phyloP scores from a whole-genome alignment of 2,888 invertebrate species.

The Eremobia ochroleuca region DNA sequence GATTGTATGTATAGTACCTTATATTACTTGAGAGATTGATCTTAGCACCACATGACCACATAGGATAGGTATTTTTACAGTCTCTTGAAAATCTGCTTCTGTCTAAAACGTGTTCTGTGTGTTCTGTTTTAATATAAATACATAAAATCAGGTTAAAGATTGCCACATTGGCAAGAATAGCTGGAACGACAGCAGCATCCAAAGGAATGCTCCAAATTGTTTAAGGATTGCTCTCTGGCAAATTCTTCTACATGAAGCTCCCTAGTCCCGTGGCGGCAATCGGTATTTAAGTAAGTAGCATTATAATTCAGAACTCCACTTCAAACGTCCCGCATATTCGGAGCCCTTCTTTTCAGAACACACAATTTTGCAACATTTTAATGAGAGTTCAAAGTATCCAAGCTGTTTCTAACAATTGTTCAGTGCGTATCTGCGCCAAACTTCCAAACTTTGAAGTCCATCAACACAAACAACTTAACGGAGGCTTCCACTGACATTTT shows the following conservation, averaged over 20 bases:
- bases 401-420: conserved; percentile 60
- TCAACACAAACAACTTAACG: conserved; percentile 61
- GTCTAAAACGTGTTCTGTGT: no score
- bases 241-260: background rate
- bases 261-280: conserved; percentile 11
- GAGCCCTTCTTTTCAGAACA: conserved; percentile 54
- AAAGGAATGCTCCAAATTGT: background rate
- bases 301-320: conserved; percentile 46
- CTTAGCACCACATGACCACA: background rate
- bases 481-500: conserved; percentile 43
- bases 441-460: conserved; percentile 51
- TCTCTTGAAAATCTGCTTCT: background rate
- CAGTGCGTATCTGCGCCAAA: conserved; percentile 52
- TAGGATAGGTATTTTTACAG: background rate
- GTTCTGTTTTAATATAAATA: background rate
- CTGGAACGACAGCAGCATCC: background rate
- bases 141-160: background rate
- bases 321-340: conserved; percentile 29
- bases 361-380: conserved; percentile 53
- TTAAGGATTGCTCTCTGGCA: background rate
- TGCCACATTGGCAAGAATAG: background rate
- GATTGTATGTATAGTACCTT: background rate
- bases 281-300: conserved; percentile 14
- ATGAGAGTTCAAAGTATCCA: conserved; percentile 57
- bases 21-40: background rate